phyloP scores from a whole-genome alignment of 2,113 vertebrate genomes.

The Tinamus guttatus region DNA sequence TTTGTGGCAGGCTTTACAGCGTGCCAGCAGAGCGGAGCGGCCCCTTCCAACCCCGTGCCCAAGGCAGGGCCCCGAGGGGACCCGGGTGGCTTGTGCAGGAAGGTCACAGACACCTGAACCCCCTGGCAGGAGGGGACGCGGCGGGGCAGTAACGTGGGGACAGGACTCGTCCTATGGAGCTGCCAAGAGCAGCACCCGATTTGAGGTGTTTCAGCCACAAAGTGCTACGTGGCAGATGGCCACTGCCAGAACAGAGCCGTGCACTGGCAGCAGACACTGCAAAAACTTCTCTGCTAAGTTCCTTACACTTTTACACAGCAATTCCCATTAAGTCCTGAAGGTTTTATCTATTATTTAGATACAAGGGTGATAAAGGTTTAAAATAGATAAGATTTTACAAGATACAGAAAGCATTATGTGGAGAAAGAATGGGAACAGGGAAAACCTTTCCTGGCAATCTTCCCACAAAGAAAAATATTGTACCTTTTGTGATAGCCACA shows the following conservation, averaged over 20 bases:
- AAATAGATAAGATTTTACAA: neutral
- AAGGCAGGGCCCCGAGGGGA: too few species aligned
- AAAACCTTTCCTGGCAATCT: neutral
- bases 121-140: slow-evolving; percentile 19
- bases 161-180: neutral
- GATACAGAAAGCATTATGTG: too few species aligned
- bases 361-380: neutral
- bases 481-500: neutral
- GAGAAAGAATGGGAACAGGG: neutral
- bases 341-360: neutral
- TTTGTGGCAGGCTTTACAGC: too few species aligned
- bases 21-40: too few species aligned
- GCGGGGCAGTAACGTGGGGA: slow-evolving; percentile 30
- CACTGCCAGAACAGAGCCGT: neutral
- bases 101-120: slow-evolving; percentile 18
- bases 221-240: neutral
- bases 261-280: neutral
- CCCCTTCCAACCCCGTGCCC: too few species aligned
- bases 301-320: neutral
- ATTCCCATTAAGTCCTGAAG: neutral
- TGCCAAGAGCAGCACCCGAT: neutral
- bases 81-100: neutral
- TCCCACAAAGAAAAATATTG: neutral
- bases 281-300: neutral
- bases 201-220: neutral